These are phyloP conservation scores for Poicephalus meyeri DNA, from an alignment of 2,113 vertebrate species.

Conservation along the genomic window DNA sequence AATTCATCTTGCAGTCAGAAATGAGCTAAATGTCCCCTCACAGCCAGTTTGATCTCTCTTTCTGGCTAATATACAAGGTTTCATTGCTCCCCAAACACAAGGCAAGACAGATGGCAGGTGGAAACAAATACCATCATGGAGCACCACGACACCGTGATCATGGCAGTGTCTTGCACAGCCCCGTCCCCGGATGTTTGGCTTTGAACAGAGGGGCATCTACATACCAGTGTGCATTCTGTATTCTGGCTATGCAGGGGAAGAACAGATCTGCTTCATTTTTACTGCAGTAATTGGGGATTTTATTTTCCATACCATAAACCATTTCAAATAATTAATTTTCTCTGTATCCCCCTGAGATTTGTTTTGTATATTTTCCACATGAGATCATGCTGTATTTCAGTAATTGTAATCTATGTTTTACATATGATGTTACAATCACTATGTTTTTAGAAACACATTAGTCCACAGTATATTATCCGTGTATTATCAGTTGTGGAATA, in stretches of 20 bases:
- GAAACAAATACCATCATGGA: neutral
- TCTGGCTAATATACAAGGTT: neutral
- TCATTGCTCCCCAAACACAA: neutral
- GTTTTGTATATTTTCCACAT: neutral
- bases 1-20: neutral
- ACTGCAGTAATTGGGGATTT: neutral
- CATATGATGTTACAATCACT: neutral
- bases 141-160: fast-evolving
- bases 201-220: neutral
- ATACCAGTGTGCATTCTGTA: fast-evolving
- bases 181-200: neutral
- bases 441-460: neutral
- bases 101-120: neutral
- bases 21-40: neutral
- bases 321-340: neutral
- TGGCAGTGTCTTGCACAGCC: too few relatives aligned
- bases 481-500: neutral
- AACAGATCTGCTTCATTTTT: neutral
- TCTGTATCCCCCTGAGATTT: neutral
- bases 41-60: neutral
- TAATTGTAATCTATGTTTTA: neutral
- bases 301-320: neutral
- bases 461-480: neutral
- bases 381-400: neutral
- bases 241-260: neutral